Evolutionary conservation across 2,888 invertebrate genomes (phyloP).

Genomic region (Cryptocheilus praepositus): DNA sequence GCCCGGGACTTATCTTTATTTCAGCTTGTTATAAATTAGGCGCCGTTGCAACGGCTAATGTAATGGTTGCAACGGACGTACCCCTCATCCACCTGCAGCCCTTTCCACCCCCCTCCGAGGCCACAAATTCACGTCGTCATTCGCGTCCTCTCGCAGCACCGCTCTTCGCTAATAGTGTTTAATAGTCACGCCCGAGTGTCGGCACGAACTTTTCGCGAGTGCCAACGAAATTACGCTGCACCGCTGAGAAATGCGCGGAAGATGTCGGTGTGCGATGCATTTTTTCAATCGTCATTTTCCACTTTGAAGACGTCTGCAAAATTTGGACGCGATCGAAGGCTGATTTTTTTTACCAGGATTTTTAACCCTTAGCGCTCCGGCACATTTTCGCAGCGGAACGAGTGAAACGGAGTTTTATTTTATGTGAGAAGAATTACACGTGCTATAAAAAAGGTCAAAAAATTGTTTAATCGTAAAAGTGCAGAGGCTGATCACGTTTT

Average conservation of each 20-base stretch:
- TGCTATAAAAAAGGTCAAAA: too few species aligned
- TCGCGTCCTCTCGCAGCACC: neutral
- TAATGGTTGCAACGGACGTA: constrained; percentile 9
- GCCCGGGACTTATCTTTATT: constrained; percentile 49
- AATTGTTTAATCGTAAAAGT: too few species aligned
- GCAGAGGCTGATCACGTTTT: too few species aligned
- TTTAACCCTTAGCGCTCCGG: too few species aligned
- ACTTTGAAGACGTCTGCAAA: too few species aligned
- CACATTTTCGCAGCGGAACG: too few species aligned
- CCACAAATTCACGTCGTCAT: neutral
- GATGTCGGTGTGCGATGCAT: too few species aligned
- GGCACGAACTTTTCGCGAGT: constrained; percentile 5
- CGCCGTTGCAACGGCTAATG: constrained; percentile 15
- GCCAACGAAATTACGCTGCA: neutral
- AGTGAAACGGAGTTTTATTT: too few species aligned
- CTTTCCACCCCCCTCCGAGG: neutral
- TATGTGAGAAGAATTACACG: too few species aligned
- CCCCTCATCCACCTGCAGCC: neutral
- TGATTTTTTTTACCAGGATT: too few species aligned
- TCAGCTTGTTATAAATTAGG: constrained; percentile 50
- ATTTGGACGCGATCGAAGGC: too few species aligned
- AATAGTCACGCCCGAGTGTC: constrained; percentile 9
- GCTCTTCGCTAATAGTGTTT: constrained; percentile 6
- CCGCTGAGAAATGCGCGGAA: neutral
- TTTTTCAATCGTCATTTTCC: too few species aligned